phyloP scores from a whole-genome alignment of 2,888 invertebrate genomes.

The Sepiola atlantica region DNA sequence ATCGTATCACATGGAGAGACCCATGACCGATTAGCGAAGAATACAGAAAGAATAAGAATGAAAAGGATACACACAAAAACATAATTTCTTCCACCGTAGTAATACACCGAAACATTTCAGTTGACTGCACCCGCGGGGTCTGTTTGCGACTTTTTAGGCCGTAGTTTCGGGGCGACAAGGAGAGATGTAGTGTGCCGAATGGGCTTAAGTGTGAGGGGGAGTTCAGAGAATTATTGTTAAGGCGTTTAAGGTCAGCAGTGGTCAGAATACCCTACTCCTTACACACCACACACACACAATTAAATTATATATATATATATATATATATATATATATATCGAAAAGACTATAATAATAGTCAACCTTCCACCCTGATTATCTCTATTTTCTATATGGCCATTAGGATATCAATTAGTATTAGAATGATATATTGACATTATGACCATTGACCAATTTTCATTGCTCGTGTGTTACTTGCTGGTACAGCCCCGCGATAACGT shows the following conservation, averaged over 20 bases:
- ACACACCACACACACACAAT: neutral
- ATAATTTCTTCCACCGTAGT: neutral
- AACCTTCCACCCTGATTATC: neutral
- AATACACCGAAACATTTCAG: conserved; percentile 22
- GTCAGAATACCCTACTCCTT: neutral
- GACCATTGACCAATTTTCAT: neutral
- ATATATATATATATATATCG: neutral
- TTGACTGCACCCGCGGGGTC: conserved; percentile 19
- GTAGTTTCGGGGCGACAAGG: neutral
- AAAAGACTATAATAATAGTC: neutral
- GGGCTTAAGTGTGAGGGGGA: neutral
- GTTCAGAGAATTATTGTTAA: neutral
- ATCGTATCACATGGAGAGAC: conserved; percentile 32
- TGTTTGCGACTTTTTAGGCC: conserved; percentile 32
- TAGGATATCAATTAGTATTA: neutral
- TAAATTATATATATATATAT: neutral
- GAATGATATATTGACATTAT: neutral
- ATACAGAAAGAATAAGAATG: neutral
- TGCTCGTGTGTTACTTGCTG: neutral
- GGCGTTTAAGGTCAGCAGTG: neutral
- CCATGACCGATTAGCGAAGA: neutral
- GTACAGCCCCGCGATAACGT: neutral
- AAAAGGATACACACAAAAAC: neutral
- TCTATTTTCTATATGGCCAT: neutral
- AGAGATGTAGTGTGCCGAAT: neutral